Evolutionary conservation across 2,113 vertebrate genomes (phyloP).

Genomic region (Xiphophorus couchianus): DNA sequence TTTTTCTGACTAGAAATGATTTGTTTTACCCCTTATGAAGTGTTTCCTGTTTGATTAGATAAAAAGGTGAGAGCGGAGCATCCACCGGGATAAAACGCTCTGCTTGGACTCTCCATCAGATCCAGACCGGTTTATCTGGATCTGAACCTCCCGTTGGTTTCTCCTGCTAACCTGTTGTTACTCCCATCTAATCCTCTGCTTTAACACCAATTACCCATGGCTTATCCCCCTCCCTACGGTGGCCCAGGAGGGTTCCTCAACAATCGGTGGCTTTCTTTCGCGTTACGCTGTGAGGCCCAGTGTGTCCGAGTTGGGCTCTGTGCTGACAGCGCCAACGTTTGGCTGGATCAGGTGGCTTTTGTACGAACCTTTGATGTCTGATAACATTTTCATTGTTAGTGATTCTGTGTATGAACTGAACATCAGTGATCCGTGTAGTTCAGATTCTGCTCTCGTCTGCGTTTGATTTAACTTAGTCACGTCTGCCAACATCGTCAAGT

Average conservation of each 20-base stretch:
- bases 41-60: background rate
- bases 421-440: too few species aligned
- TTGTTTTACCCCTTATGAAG: too few species aligned
- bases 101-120: background rate
- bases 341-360: slow-evolving; percentile 7
- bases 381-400: background rate
- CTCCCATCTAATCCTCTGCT: slow-evolving; percentile 70
- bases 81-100: background rate
- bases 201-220: slow-evolving; percentile 66
- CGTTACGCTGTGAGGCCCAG: slow-evolving; percentile 13
- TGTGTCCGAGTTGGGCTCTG: background rate
- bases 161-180: slow-evolving; percentile 28
- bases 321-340: background rate
- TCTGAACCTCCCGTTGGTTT: background rate
- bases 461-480: too few species aligned
- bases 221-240: slow-evolving; percentile 58
- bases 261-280: slow-evolving; percentile 43
- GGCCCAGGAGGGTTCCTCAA: slow-evolving; percentile 43
- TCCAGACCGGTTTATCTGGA: background rate
- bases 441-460: too few species aligned
- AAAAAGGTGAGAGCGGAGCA: slow-evolving; percentile 4
- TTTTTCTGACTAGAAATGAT: background rate
- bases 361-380: background rate
- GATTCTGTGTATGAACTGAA: too few species aligned
- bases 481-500: too few species aligned